phyloP scores from a whole-genome alignment of 1,140 invertebrate genomes.

The Lucilia cuprina region DNA sequence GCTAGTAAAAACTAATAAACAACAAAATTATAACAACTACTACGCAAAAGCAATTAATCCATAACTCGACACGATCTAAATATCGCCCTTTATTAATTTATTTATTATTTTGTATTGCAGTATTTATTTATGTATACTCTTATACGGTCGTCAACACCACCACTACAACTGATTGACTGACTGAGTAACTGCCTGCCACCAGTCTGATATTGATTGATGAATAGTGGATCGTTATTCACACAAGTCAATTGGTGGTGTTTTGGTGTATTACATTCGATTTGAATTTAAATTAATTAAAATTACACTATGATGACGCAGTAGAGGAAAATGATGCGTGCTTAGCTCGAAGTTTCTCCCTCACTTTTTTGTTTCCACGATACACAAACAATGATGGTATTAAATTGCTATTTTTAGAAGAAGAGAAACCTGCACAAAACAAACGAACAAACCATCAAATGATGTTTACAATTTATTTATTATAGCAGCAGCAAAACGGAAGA shows the following conservation, averaged over 20 bases:
- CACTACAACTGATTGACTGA: not conserved
- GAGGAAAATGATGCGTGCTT: conserved; percentile 14
- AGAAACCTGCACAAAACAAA: conserved; percentile 29
- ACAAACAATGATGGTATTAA: not conserved
- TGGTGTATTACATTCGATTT: not conserved
- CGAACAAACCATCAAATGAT: not conserved
- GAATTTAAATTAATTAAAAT: conserved; percentile 30
- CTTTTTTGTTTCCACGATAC: not conserved
- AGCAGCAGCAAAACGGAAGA: not conserved
- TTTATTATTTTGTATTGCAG: not conserved
- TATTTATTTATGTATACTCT: not conserved
- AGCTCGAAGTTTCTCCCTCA: conserved; percentile 7
- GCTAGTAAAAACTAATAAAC: not conserved
- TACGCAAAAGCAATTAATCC: conserved; percentile 19
- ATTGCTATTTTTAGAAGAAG: conserved; percentile 26
- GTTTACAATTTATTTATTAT: not conserved
- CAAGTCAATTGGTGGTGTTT: conserved; percentile 13
- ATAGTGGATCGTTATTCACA: not conserved
- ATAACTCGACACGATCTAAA: conserved; percentile 25
- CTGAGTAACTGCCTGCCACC: not conserved
- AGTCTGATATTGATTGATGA: conserved; percentile 22
- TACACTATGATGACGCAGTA: conserved; percentile 32
- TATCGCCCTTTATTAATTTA: not conserved
- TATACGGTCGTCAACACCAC: conserved; percentile 17
- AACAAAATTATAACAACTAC: not conserved